Evolutionary conservation across 1,140 invertebrate species (phyloP).

Genomic region (Drosophila willistoni): DNA sequence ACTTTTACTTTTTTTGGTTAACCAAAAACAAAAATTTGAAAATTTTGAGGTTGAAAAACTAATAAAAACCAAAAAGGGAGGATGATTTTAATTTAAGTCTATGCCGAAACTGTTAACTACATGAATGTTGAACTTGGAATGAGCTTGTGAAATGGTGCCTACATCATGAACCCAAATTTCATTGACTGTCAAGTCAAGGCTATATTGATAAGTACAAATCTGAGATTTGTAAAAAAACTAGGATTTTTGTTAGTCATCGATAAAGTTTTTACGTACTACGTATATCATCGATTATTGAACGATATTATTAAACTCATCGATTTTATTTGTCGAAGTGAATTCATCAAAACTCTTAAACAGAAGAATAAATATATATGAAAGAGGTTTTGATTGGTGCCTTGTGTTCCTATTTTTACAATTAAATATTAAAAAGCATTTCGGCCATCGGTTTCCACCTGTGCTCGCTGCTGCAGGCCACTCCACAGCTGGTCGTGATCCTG

Average conservation of each 20-base stretch:
- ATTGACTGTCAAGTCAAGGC: background rate
- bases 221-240: too few species aligned
- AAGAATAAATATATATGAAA: too few species aligned
- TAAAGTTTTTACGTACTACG: too few species aligned
- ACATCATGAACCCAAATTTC: background rate
- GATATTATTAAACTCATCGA: too few species aligned
- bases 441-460: background rate
- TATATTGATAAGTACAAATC: too few species aligned
- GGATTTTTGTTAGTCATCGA: too few species aligned
- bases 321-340: too few species aligned
- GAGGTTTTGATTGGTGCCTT: background rate
- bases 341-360: too few species aligned
- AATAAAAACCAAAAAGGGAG: background rate
- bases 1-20: constrained; percentile 6
- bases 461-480: background rate
- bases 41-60: background rate
- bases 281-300: too few species aligned
- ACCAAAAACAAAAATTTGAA: constrained; percentile 25
- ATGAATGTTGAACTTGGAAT: constrained; percentile 38
- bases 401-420: background rate
- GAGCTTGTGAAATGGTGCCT: background rate
- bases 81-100: constrained; percentile 33
- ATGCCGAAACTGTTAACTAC: constrained; percentile 27
- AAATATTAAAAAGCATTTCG: background rate
- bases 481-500: constrained; percentile 1